phyloP scores from a whole-genome alignment of 2,888 invertebrate species.

The Melinopterus prodromus region DNA sequence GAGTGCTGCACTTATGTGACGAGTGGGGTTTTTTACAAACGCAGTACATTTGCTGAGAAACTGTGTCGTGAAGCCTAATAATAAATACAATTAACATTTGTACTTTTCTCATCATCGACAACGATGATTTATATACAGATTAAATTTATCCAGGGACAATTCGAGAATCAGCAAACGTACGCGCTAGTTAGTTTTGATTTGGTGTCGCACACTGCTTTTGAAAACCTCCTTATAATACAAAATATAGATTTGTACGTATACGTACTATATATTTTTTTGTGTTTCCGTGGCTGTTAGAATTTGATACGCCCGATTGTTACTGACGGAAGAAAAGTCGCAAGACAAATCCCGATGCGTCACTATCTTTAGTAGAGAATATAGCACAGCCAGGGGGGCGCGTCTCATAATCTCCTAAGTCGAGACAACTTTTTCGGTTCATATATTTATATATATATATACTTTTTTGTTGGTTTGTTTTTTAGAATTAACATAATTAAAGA shows the following conservation, averaged over 20 bases:
- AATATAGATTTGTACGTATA: constrained; percentile 36
- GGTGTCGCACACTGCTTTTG: constrained; percentile 27
- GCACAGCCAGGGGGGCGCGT: constrained; percentile 46
- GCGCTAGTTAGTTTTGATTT: not conserved
- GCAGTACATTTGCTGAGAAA: not conserved
- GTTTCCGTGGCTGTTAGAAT: constrained; percentile 37
- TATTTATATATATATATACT: constrained; percentile 5
- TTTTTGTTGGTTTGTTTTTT: not conserved
- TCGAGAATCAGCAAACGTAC: constrained; percentile 34
- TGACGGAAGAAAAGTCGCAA: too few relatives aligned
- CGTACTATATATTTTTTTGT: constrained; percentile 23
- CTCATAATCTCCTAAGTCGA: constrained; percentile 40
- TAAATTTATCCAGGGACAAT: constrained; percentile 4
- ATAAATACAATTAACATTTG: not conserved
- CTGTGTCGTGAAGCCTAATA: not conserved
- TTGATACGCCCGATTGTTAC: too few relatives aligned
- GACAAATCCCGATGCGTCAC: too few relatives aligned
- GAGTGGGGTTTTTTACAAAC: too few relatives aligned
- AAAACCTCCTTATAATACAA: constrained; percentile 37
- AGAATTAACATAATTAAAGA: constrained; percentile 17
- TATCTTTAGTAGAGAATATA: constrained; percentile 32
- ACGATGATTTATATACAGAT: not conserved
- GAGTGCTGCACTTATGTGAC: not conserved
- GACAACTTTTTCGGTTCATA: constrained; percentile 35
- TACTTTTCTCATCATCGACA: constrained; percentile 14